These are phyloP conservation scores for Phalanger gymnotis DNA, from an alignment of 2,797 vertebrate genomes.

Conservation along the genomic window DNA sequence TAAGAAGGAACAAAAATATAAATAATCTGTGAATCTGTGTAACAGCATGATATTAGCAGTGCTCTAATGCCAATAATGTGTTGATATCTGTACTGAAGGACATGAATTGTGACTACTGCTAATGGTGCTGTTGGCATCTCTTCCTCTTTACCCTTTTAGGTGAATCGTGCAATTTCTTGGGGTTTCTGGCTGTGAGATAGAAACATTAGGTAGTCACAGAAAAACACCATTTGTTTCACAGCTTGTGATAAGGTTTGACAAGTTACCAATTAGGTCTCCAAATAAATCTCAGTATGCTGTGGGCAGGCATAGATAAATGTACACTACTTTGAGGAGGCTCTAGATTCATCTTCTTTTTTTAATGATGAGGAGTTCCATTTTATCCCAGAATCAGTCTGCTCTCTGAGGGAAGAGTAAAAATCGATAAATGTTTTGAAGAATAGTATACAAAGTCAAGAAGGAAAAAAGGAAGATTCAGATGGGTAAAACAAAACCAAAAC, in stretches of 20 bases:
- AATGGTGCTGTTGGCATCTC: neutral
- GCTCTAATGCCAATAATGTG: too few species aligned
- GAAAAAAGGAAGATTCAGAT: neutral
- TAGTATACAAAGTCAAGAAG: neutral
- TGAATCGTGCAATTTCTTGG: neutral
- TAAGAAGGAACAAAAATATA: neutral
- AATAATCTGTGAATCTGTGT: neutral
- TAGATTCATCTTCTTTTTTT: neutral
- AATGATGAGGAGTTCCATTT: neutral
- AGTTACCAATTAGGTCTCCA: neutral
- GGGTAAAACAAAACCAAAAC: neutral
- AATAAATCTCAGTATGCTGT: neutral
- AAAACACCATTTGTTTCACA: neutral
- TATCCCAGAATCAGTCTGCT: neutral
- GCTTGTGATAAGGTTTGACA: neutral
- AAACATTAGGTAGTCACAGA: neutral
- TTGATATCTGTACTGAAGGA: neutral
- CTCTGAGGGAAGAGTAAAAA: neutral
- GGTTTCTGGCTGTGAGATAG: neutral
- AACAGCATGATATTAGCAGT: neutral
- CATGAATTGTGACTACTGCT: neutral
- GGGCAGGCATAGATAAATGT: neutral
- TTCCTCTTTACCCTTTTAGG: neutral
- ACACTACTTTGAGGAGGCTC: neutral
- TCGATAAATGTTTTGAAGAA: neutral